phyloP scores from a whole-genome alignment of 2,113 vertebrate species.

The Mola mola region DNA sequence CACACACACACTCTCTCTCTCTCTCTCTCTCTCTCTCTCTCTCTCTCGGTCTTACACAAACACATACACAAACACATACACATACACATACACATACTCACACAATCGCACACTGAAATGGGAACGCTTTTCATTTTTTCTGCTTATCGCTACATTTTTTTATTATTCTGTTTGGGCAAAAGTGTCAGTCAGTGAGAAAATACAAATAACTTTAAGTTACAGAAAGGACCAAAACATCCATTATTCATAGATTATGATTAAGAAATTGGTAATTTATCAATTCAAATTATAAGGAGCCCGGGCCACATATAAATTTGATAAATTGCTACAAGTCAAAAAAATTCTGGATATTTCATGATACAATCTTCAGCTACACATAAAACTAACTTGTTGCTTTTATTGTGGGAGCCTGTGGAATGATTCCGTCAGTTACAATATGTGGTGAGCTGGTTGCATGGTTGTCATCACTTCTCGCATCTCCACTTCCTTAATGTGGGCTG shows the following conservation, averaged over 20 bases:
- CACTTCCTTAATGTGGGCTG: conserved; percentile 27
- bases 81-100: conserved; percentile 23
- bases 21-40: too few relatives aligned
- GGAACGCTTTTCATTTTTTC: not conserved
- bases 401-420: conserved; percentile 31
- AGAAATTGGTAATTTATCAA: conserved; percentile 8
- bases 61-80: too few relatives aligned
- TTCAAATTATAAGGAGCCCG: not conserved
- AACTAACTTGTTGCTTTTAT: conserved; percentile 23
- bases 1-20: conserved; percentile 28
- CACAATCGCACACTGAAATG: conserved; percentile 20
- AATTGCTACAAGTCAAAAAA: conserved; percentile 22
- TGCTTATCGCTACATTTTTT: not conserved
- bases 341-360: conserved; percentile 25
- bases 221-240: not conserved
- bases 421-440: conserved; percentile 44
- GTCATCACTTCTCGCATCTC: conserved; percentile 37
- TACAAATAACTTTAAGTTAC: not conserved
- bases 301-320: not conserved
- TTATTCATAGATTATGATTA: conserved; percentile 6
- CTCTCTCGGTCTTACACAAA: too few relatives aligned
- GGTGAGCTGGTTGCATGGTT: conserved; percentile 39
- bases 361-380: conserved; percentile 35
- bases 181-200: not conserved
- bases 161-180: not conserved